Evolutionary conservation across 2,113 vertebrate species (phyloP).

Genomic region (Corythornis cristatus): DNA sequence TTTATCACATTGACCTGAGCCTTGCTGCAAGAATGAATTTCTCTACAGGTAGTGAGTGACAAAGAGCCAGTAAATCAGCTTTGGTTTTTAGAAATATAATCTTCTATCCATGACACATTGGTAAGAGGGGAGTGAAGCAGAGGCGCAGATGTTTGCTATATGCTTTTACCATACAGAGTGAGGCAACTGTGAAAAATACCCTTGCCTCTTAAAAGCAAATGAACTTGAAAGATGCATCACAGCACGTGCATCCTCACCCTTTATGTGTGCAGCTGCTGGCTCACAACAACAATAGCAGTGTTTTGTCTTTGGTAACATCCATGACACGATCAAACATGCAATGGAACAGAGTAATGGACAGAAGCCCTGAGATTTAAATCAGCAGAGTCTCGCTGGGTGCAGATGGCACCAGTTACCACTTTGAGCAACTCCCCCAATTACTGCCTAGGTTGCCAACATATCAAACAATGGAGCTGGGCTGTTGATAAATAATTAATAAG

Average conservation of each 20-base stretch:
- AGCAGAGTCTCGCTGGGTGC: not conserved
- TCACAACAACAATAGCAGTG: not conserved
- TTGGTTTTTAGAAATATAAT: not conserved
- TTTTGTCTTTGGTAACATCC: slow-evolving; percentile 29
- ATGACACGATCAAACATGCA: slow-evolving; percentile 5
- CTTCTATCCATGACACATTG: not conserved
- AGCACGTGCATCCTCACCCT: not conserved
- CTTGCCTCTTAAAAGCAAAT: slow-evolving; percentile 1
- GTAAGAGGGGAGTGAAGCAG: not conserved
- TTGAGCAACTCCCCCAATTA: not conserved
- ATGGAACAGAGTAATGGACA: not conserved
- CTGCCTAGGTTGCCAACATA: not conserved
- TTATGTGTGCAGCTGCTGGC: slow-evolving; percentile 29
- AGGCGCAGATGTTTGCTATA: not conserved
- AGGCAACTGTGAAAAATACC: not conserved
- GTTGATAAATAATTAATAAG: slow-evolving; percentile 62
- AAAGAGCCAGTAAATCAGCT: not conserved
- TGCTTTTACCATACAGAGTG: not conserved
- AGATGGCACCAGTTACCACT: not conserved
- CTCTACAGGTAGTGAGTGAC: not conserved
- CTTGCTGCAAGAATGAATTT: not conserved
- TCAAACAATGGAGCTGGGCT: not conserved
- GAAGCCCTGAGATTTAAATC: not conserved
- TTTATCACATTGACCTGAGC: not conserved
- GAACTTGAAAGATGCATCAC: not conserved